Conservation (phyloP, 2,797 vertebrate species). For the Podargus strigoides region DNA sequence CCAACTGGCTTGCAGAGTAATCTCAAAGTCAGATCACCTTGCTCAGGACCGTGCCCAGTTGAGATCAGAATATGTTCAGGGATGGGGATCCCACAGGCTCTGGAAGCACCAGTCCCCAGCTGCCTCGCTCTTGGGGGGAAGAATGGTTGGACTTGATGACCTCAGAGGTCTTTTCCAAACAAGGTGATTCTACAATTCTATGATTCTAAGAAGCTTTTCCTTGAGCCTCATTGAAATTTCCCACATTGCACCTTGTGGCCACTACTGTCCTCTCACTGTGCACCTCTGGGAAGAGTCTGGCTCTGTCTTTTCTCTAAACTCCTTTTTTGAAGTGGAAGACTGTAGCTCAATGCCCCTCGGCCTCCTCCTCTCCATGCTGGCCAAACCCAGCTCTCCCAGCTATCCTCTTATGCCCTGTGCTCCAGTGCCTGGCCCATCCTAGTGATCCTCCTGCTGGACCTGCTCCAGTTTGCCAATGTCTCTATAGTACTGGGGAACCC, state of each 20-base stretch:
- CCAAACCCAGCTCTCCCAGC: background rate
- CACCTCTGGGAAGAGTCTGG: background rate
- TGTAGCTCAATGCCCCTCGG: background rate
- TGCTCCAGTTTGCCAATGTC: background rate
- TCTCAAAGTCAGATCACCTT: background rate
- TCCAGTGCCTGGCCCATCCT: background rate
- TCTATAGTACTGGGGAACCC: background rate
- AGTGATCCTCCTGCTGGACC: background rate
- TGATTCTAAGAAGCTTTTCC: no score
- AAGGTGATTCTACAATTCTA: no score
- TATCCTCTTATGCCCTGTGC: background rate
- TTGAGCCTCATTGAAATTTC: background rate
- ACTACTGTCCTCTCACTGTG: background rate
- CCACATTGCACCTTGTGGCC: background rate
- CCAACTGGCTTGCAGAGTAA: background rate
- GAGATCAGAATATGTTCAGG: background rate
- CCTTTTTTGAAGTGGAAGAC: background rate
- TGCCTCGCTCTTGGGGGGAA: background rate
- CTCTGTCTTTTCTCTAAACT: background rate
- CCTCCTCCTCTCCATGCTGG: background rate
- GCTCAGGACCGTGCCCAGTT: background rate
- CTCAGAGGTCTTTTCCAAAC: no score
- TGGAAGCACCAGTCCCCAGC: background rate
- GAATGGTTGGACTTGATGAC: no score
- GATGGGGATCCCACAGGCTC: background rate